These are phyloP conservation scores for Aradus depressus DNA, from an alignment of 2,888 invertebrate species.

Conservation along the genomic window DNA sequence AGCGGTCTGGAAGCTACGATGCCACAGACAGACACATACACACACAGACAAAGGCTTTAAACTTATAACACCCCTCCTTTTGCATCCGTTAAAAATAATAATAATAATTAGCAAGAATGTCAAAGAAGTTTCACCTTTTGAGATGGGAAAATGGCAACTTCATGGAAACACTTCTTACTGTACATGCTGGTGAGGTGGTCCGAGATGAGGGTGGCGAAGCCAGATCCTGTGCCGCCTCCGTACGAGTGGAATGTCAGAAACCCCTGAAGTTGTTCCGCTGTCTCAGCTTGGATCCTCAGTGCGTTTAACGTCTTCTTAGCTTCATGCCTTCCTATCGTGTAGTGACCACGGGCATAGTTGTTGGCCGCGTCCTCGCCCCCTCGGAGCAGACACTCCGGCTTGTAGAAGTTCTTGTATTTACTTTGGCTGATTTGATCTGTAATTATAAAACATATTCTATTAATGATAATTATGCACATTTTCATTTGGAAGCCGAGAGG, in stretches of 20 bases:
- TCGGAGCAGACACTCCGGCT: conserved; percentile 2
- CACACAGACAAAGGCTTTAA: too few species aligned
- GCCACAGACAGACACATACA: too few species aligned
- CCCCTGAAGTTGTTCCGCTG: conserved; percentile 13
- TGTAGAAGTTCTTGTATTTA: conserved; percentile 1
- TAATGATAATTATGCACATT: neutral
- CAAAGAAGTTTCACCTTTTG: conserved; percentile 38
- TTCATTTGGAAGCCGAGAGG: too few species aligned
- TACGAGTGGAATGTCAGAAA: conserved; percentile 21
- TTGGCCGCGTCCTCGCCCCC: conserved; percentile 11
- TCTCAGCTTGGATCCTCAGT: conserved; percentile 12
- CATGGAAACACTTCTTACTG: conserved; percentile 45
- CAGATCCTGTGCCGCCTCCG: conserved; percentile 25
- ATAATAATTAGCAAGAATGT: too few species aligned
- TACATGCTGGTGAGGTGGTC: conserved; percentile 34
- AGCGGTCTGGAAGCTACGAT: too few species aligned
- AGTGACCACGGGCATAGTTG: conserved; percentile 7
- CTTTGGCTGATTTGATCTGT: conserved; percentile 4
- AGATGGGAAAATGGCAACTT: conserved; percentile 34
- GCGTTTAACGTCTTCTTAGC: neutral
- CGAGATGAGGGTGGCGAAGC: conserved; percentile 17
- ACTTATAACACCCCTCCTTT: too few species aligned
- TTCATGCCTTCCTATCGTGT: conserved; percentile 42
- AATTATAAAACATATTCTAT: neutral
- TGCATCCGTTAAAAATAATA: too few species aligned